phyloP scores from a whole-genome alignment of 2,888 invertebrate genomes.

The Hirtodrosophila trivittata region DNA sequence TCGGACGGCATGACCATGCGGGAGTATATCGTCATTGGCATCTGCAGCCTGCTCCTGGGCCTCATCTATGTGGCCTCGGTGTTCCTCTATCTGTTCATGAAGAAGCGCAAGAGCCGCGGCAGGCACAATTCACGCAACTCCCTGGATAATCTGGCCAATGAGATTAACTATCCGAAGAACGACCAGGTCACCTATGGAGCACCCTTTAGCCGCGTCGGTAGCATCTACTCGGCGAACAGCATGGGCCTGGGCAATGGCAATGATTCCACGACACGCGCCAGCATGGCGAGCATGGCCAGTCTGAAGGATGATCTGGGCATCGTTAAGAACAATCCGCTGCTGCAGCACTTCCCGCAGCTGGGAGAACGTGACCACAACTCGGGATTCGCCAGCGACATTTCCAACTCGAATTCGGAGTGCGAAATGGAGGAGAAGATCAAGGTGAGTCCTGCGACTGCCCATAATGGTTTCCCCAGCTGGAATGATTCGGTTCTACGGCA shows the following conservation, averaged over 20 bases:
- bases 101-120: slow-evolving; percentile 85
- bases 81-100: slow-evolving; percentile 91
- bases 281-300: slow-evolving; percentile 78
- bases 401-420: slow-evolving; percentile 87
- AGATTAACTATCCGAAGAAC: slow-evolving; percentile 84
- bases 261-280: slow-evolving; percentile 74
- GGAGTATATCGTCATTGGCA: slow-evolving; percentile 93
- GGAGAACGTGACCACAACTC: slow-evolving; percentile 85
- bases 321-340: slow-evolving; percentile 91
- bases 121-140: slow-evolving; percentile 80
- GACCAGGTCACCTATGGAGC: slow-evolving; percentile 83
- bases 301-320: slow-evolving; percentile 87
- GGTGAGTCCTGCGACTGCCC: slow-evolving; percentile 29
- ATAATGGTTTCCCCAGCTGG: slow-evolving; percentile 1
- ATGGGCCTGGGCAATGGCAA: slow-evolving; percentile 67
- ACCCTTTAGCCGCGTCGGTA: slow-evolving; percentile 82
- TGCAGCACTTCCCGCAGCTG: slow-evolving; percentile 87
- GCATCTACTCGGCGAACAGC: slow-evolving; percentile 81
- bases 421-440: slow-evolving; percentile 84
- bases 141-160: slow-evolving; percentile 81
- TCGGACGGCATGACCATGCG: slow-evolving; percentile 88
- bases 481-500: slow-evolving; percentile 77
- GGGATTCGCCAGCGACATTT: slow-evolving; percentile 85
- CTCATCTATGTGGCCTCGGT: slow-evolving; percentile 94
- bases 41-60: slow-evolving; percentile 93